phyloP scores from a whole-genome alignment of 2,113 vertebrate species.

The Daphoenositta chrysoptera region DNA sequence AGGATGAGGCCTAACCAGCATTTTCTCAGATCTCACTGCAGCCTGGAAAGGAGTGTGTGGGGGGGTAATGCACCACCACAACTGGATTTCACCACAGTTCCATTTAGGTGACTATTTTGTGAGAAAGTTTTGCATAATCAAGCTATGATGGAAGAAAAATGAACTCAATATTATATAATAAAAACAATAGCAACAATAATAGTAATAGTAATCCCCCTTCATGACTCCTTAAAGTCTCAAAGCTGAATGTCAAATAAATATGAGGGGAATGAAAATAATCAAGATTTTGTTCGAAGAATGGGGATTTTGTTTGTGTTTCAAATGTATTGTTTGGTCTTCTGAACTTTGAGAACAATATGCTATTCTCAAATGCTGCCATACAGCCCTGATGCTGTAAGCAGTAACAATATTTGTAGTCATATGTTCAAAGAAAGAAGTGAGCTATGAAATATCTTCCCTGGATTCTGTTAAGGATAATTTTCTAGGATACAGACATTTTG shows the following conservation, averaged over 20 bases:
- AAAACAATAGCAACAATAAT: background rate
- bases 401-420: background rate
- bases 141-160: background rate
- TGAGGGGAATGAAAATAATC: background rate
- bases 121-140: background rate
- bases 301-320: background rate
- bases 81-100: background rate
- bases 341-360: background rate
- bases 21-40: background rate
- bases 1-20: background rate
- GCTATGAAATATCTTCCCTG: background rate
- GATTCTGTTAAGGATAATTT: background rate
- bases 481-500: background rate
- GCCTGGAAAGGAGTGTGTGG: background rate
- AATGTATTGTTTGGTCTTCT: background rate
- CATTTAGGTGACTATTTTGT: background rate
- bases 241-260: background rate
- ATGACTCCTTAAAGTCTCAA: background rate
- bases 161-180: background rate
- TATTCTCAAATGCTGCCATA: background rate
- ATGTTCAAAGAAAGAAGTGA: background rate
- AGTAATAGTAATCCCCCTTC: background rate
- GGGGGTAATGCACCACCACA: background rate
- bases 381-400: background rate
- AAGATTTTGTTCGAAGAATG: background rate